These are phyloP conservation scores for Otocyon megalotis DNA, from an alignment of 2,113 vertebrate genomes.

Conservation along the genomic window DNA sequence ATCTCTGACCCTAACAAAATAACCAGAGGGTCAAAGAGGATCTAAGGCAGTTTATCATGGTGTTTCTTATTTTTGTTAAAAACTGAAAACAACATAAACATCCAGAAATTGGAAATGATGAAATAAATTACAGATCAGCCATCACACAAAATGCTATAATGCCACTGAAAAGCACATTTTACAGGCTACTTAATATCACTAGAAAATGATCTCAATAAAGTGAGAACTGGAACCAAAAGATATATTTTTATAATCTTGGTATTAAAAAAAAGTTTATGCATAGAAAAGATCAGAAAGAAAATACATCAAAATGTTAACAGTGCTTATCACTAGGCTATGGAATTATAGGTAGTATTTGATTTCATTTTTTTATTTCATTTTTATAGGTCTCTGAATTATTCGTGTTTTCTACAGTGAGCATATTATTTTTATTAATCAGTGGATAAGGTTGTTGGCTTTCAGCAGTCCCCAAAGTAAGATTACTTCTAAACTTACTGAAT, in stretches of 20 bases:
- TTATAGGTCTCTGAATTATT: slow-evolving; percentile 37
- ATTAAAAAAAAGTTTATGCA: background rate
- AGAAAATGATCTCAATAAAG: slow-evolving; percentile 34
- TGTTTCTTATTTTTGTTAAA: slow-evolving; percentile 43
- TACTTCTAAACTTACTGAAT: background rate
- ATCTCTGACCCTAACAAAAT: slow-evolving; percentile 27
- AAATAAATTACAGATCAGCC: background rate
- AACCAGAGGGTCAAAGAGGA: background rate
- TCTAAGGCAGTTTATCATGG: background rate
- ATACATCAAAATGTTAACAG: background rate
- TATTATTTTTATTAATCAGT: slow-evolving; percentile 26
- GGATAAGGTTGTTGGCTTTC: background rate
- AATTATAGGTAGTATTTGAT: slow-evolving; percentile 21
- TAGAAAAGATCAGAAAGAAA: slow-evolving; percentile 50
- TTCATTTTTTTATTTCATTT: slow-evolving; percentile 56
- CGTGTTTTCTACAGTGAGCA: background rate
- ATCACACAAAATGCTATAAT: background rate
- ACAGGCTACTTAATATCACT: slow-evolving; percentile 34
- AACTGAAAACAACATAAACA: slow-evolving; percentile 6
- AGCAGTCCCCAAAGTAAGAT: background rate
- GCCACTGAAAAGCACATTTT: background rate
- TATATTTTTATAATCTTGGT: background rate
- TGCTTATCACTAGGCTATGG: background rate
- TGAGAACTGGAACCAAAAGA: background rate
- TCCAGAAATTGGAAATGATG: slow-evolving; percentile 45